A percentile compares a stretch with the other conserved stretches of the same genome.
phyloP scores from a whole-genome alignment of 1,140 invertebrate species.

The Saccostrea cuccullata region DNA sequence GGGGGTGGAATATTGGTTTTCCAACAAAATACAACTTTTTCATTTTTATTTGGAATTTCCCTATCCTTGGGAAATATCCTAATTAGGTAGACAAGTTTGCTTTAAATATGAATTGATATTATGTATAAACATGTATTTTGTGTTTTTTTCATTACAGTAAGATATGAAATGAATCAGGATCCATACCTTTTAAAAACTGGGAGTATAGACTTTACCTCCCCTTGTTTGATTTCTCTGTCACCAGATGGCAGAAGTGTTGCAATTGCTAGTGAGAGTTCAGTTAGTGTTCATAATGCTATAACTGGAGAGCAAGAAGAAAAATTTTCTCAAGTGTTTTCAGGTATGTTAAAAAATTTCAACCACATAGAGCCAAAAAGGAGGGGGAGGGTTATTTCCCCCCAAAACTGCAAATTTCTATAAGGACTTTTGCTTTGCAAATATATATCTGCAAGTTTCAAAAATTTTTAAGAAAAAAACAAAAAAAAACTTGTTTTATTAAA shows the following conservation, averaged over 20 bases:
- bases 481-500: neutral
- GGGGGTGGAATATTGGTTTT: no score
- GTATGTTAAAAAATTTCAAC: slow-evolving; percentile 72
- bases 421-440: no score
- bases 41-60: no score
- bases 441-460: no score
- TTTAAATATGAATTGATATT: no score
- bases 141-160: slow-evolving; percentile 82
- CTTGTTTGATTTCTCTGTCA: slow-evolving; percentile 83
- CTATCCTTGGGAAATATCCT: no score
- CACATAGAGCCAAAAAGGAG: no score
- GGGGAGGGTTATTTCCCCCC: no score
- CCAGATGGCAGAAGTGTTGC: slow-evolving; percentile 88
- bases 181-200: slow-evolving; percentile 85
- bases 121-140: slow-evolving; percentile 10
- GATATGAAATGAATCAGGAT: slow-evolving; percentile 88
- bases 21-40: no score
- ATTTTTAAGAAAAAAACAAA: no score
- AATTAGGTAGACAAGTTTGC: no score
- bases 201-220: slow-evolving; percentile 74
- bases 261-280: slow-evolving; percentile 82
- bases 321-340: slow-evolving; percentile 83
- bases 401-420: no score
- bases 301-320: slow-evolving; percentile 83
- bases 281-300: slow-evolving; percentile 86